Conservation (phyloP, 2,888 invertebrate genomes). For the Hypena proboscidalis region DNA sequence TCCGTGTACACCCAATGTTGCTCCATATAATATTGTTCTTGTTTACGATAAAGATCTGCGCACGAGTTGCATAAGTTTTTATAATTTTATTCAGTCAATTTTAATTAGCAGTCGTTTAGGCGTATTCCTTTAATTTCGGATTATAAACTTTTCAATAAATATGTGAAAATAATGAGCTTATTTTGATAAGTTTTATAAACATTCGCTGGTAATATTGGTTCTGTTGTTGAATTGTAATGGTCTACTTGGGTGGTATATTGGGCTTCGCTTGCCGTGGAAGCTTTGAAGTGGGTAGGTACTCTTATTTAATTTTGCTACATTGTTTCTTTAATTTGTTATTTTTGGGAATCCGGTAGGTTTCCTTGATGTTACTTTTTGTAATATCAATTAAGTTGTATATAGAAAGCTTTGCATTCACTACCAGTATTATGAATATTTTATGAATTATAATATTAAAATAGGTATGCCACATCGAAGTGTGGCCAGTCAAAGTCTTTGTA, state of each 20-base stretch:
- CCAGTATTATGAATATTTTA: no score
- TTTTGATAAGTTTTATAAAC: constrained; percentile 43
- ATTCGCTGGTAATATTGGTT: constrained; percentile 34
- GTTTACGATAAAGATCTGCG: constrained; percentile 37
- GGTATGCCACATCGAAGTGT: no score
- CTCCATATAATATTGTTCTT: constrained; percentile 36
- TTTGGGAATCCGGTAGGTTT: no score
- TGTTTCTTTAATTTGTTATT: not conserved
- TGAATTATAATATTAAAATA: no score
- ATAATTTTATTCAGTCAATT: constrained; percentile 31
- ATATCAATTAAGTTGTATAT: no score
- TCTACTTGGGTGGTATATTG: constrained; percentile 34
- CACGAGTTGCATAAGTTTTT: constrained; percentile 33
- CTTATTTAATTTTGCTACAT: constrained; percentile 3
- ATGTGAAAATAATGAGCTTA: constrained; percentile 54
- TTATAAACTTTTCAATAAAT: constrained; percentile 48
- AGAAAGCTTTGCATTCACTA: no score
- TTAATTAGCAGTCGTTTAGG: constrained; percentile 46
- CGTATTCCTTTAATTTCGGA: constrained; percentile 31
- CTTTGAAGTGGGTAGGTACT: not conserved
- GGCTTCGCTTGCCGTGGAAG: not conserved
- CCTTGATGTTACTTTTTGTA: no score
- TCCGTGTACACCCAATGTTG: constrained; percentile 14
- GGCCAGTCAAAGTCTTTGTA: no score
- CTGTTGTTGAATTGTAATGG: constrained; percentile 13